These are phyloP conservation scores for Drosophila pectinifera DNA, from an alignment of 1,140 invertebrate species.

Conservation along the genomic window DNA sequence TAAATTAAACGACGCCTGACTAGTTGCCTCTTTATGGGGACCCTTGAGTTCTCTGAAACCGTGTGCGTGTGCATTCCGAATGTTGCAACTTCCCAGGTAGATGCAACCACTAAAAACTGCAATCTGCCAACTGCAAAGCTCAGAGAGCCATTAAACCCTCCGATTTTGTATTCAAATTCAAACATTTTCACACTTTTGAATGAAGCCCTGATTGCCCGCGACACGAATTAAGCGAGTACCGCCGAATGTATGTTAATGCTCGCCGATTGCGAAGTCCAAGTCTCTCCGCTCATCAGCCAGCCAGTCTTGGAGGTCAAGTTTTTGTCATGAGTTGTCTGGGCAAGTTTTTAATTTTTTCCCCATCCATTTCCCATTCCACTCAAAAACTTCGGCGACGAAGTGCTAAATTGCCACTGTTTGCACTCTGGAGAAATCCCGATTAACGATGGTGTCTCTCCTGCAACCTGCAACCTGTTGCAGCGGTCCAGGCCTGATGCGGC, in stretches of 20 bases:
- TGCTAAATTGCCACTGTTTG: constrained; percentile 23
- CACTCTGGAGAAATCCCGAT: constrained; percentile 1
- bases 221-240: constrained; percentile 36
- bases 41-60: constrained; percentile 19
- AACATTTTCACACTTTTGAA: constrained; percentile 19
- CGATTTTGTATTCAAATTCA: constrained; percentile 24
- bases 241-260: constrained; percentile 71
- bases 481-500: neutral
- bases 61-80: neutral
- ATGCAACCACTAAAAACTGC: constrained; percentile 4
- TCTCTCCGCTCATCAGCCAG: constrained; percentile 17
- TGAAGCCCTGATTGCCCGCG: constrained; percentile 31
- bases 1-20: constrained; percentile 39
- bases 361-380: neutral
- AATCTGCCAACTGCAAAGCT: neutral
- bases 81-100: constrained; percentile 19
- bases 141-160: constrained; percentile 5
- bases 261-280: constrained; percentile 34
- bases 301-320: constrained; percentile 45
- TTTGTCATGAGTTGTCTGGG: constrained; percentile 39
- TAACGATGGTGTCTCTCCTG: neutral
- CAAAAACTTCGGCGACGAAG: neutral
- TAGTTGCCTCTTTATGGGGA: constrained; percentile 26
- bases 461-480: constrained; percentile 26
- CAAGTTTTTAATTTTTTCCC: constrained; percentile 33